Evolutionary conservation across 2,888 invertebrate species (phyloP), one percentile per base, ranked within the genome.

Genomic region (Tetragonula carbonaria): DNA sequence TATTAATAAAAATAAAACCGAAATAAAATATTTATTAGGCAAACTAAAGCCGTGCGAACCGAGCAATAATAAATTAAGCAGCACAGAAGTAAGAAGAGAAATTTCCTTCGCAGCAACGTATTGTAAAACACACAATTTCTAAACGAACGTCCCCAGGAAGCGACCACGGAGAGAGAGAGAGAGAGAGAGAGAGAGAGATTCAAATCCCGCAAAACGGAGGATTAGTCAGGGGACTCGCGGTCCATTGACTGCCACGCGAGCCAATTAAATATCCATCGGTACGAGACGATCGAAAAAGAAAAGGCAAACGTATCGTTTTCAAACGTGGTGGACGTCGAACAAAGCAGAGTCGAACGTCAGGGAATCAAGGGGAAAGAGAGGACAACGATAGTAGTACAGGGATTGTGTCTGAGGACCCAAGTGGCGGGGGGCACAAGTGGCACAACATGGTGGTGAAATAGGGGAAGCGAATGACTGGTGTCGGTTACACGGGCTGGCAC

Each of bases 401-500:
- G 84, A 84, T 86, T 76, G 82, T 67, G 80, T 73, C 74, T 66
- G 78, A 86, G 74, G 83, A 83, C 76, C 45, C 78, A 87, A 87
- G 84, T 83, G 83, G 88, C 83, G 62, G 77, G 82, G 89, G 89
- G 88, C 84, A 91, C 92, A 92, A 92, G 90, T 92, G 89, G 91
- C 91, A 92, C 90, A 90, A 92, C 92, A 93, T 92, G 91, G 92
- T 91, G 91, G 91, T 91, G 90, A 91, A 92, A 89, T 82, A 86
- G 88, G 90, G 92, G 90, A 91, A 88, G 91, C 92, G 92, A 93
- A 92, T 92, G 93, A 92, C 93, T 92, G 94, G 94, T 93, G 93
- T 94, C 93, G 91, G 93, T 94, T 93, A 93, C 94, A 94, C 92
- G 86, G 92, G 91, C 93, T 93, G 94, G 93, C 92, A 93, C 92